These are phyloP conservation scores for Macaria notata DNA, from an alignment of 2,888 invertebrate genomes.

Conservation along the genomic window DNA sequence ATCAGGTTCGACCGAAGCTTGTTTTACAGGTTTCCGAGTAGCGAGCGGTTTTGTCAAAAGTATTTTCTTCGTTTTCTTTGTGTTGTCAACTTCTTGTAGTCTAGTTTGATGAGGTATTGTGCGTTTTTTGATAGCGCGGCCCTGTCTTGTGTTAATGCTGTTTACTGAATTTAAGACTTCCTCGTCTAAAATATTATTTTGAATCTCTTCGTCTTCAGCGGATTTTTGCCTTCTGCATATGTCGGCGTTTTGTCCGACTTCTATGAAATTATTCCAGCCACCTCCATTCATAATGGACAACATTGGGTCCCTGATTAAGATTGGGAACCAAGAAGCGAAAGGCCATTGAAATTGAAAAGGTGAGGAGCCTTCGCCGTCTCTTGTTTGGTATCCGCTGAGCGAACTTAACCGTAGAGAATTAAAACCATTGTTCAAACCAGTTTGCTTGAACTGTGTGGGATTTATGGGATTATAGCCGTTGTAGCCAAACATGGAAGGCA, in stretches of 20 bases:
- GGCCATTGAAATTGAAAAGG: conserved; percentile 71
- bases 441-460: conserved; percentile 34
- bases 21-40: conserved; percentile 50
- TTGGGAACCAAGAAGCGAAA: conserved; percentile 78
- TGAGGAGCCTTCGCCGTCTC: conserved; percentile 48
- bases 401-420: conserved; percentile 38
- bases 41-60: conserved; percentile 44
- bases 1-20: conserved; percentile 34
- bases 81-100: conserved; percentile 44
- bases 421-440: conserved; percentile 33
- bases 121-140: conserved; percentile 60
- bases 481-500: conserved; percentile 35
- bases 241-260: conserved; percentile 82
- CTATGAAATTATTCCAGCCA: conserved; percentile 78
- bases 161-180: conserved; percentile 26
- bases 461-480: conserved; percentile 43
- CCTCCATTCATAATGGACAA: conserved; percentile 74
- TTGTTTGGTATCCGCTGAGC: conserved; percentile 37
- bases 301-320: conserved; percentile 82
- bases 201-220: conserved; percentile 22
- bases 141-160: conserved; percentile 45
- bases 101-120: conserved; percentile 46
- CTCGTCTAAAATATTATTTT: conserved; percentile 22
- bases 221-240: conserved; percentile 71
- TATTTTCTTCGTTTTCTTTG: conserved; percentile 52